phyloP scores from a whole-genome alignment of 2,888 invertebrate species.

The Pammene aurita region DNA sequence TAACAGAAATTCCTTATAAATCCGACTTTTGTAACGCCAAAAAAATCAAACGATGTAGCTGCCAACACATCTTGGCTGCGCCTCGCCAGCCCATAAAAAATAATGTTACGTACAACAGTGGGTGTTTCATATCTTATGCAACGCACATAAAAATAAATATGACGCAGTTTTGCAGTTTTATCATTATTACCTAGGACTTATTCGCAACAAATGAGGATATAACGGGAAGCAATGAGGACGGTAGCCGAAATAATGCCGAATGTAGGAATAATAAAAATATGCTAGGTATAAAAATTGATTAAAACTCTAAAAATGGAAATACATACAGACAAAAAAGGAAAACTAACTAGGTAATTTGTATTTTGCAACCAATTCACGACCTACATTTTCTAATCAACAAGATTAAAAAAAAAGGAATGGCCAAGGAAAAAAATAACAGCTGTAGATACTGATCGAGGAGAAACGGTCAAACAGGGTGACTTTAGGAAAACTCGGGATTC shows the following conservation, averaged over 20 bases:
- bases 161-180: constrained; percentile 18
- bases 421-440: too few relatives aligned
- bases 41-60: constrained; percentile 38
- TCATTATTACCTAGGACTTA: constrained; percentile 11
- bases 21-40: constrained; percentile 16
- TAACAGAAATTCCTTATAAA: constrained; percentile 8
- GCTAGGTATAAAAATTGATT: not conserved
- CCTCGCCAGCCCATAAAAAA: constrained; percentile 43
- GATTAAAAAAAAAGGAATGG: too few relatives aligned
- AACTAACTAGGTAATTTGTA: too few relatives aligned
- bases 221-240: not conserved
- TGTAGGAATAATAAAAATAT: too few relatives aligned
- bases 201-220: not conserved
- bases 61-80: constrained; percentile 47
- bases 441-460: too few relatives aligned
- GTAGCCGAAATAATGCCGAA: not conserved
- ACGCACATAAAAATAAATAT: constrained; percentile 26
- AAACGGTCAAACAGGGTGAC: too few relatives aligned
- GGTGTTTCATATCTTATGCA: constrained; percentile 41
- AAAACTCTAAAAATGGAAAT: too few relatives aligned
- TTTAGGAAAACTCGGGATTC: too few relatives aligned
- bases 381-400: too few relatives aligned
- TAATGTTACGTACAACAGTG: constrained; percentile 42
- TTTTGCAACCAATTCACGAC: too few relatives aligned
- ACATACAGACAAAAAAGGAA: too few relatives aligned